Evolutionary conservation across 2,888 invertebrate genomes (phyloP).

Genomic region (Ochropacha duplaris): DNA sequence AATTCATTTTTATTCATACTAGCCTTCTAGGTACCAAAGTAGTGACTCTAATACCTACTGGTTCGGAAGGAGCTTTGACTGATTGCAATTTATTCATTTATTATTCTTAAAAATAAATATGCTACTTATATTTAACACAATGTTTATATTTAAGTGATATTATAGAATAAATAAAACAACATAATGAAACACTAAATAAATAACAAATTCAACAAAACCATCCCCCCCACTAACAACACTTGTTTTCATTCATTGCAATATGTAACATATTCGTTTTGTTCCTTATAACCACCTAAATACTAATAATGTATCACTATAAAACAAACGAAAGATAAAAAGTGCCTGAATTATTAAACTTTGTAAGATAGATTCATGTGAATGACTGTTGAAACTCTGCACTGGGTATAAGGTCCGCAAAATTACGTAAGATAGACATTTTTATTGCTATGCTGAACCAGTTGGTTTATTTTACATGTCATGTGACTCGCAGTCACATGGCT

Average conservation of each 20-base stretch:
- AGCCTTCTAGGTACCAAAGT: no score
- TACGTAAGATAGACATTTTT: conserved; percentile 37
- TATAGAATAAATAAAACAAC: no score
- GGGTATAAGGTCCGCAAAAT: conserved; percentile 13
- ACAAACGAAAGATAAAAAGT: conserved; percentile 6
- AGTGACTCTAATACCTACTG: no score
- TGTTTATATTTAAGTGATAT: no score
- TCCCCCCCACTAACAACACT: no score
- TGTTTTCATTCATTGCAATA: not conserved
- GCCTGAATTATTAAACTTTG: conserved; percentile 22
- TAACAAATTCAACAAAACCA: no score
- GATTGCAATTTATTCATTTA: no score
- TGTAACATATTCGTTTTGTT: not conserved
- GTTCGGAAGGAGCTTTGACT: no score
- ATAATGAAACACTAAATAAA: no score
- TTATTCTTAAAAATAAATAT: no score
- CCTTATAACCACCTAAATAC: conserved; percentile 1
- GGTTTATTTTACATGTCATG: conserved; percentile 39
- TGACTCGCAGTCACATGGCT: conserved; percentile 46
- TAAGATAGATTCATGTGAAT: conserved; percentile 29
- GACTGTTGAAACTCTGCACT: conserved; percentile 8
- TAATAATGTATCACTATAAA: conserved; percentile 4
- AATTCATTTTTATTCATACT: no score
- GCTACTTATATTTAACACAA: no score
- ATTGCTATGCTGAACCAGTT: conserved; percentile 46